A percentile compares a stretch with the other conserved stretches of the same genome.
These are phyloP conservation scores for Athetis lepigone DNA, from an alignment of 2,888 invertebrate genomes.

Conservation along the genomic window DNA sequence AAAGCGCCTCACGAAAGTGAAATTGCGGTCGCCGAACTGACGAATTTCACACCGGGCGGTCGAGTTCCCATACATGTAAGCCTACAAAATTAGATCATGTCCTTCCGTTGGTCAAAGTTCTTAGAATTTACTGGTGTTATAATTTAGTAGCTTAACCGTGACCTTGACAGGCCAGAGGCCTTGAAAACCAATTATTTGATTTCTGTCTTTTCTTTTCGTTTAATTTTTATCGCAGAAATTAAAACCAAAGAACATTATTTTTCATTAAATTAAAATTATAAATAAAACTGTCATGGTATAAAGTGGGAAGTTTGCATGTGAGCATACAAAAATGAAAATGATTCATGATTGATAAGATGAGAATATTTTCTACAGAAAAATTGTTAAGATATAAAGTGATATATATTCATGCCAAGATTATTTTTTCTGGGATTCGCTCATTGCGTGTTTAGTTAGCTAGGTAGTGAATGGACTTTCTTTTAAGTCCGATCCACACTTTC, in stretches of 20 bases:
- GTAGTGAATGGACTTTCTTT: too few relatives aligned
- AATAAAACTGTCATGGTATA: too few relatives aligned
- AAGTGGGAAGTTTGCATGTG: too few relatives aligned
- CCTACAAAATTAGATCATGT: constrained; percentile 65
- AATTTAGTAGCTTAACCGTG: constrained; percentile 66
- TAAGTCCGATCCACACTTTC: too few relatives aligned
- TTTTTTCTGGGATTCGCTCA: too few relatives aligned
- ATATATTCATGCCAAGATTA: constrained; percentile 16
- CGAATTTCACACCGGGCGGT: constrained; percentile 81
- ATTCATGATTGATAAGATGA: too few relatives aligned
- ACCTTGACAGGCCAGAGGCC: constrained; percentile 68
- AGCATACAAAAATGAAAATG: too few relatives aligned
- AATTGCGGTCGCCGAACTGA: constrained; percentile 82
- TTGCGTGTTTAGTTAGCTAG: too few relatives aligned
- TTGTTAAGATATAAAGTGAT: constrained; percentile 5
- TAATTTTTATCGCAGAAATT: neutral
- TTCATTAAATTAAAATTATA: neutral
- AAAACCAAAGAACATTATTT: neutral
- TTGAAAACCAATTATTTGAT: neutral
- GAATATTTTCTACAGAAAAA: constrained; percentile 17
- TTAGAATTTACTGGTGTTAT: constrained; percentile 34
- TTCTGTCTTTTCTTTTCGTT: neutral
- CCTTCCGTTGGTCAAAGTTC: constrained; percentile 47
- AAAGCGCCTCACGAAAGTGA: constrained; percentile 85
- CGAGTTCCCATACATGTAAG: constrained; percentile 63